Evolutionary conservation across 2,113 vertebrate species (phyloP), one percentile per base, ranked within the genome.

Genomic region (Pao palembangensis): DNA sequence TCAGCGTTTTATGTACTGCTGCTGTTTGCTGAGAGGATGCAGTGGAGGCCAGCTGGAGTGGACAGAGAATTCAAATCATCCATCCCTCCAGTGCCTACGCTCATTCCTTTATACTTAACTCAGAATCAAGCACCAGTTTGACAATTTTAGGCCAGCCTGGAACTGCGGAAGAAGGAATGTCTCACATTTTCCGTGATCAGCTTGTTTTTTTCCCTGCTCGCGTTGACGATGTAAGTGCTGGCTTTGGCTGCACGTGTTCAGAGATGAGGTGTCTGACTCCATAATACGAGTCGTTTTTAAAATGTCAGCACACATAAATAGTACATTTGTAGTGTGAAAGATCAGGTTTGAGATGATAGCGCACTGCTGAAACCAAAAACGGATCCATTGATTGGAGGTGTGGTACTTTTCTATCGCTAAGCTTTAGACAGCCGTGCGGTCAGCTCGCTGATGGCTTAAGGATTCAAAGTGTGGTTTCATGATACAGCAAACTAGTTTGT

Each of bases 401-500:
- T 13, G 59, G 53, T 20, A 50, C 8, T 10, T 20, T 16, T 28
- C 1, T 4, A 57, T 75, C 67, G 58, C 73, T 54, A 74, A 78
- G 61, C 64, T 62, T 73, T 13, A 50, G 52, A 58, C 74, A 72
- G 21, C 21, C 64, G 14, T 19, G 41, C 18, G 17, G 44, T 74
- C 17, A 17, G 44, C 41, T 69, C 59, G 18, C 49, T 20, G 71
- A 76, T 61, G 79, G 67, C 72, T 73, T 11, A 10, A 38, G 34
- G 34, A 38, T 12, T 38, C 34, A 10, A 38, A 38, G 25, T 28
- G 25, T 28, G 47, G 52, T 55, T 75, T 71, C 54, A 60, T 51
- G 14, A 70, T 75, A 80, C 69, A 79, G 79, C 76, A 76, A 76
- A 75, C 58, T 59, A 25, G 48, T 76, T 80, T 82, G 58, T 71